Conservation (phyloP, 2,888 invertebrate genomes). For the Cyaniris semiargus region DNA sequence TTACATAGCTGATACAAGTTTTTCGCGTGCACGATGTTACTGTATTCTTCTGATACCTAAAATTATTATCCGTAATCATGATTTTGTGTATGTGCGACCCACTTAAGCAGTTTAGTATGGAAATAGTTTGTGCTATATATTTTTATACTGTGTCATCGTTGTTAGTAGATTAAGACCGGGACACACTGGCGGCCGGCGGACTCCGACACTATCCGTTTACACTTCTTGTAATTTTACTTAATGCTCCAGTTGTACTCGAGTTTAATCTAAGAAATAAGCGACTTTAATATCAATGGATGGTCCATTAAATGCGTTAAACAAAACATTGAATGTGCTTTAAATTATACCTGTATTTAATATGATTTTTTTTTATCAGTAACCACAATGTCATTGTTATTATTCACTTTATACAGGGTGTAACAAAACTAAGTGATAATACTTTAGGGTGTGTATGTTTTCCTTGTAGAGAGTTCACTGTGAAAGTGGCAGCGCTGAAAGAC, state of each 20-base stretch:
- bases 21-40: neutral
- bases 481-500: too few relatives aligned
- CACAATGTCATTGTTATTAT: too few relatives aligned
- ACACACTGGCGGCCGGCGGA: neutral
- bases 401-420: too few relatives aligned
- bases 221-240: neutral
- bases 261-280: neutral
- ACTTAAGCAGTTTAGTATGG: neutral
- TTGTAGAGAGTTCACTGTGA: too few relatives aligned
- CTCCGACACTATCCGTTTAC: neutral
- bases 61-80: neutral
- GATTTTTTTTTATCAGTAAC: too few relatives aligned
- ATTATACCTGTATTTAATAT: too few relatives aligned
- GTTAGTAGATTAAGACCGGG: slow-evolving; percentile 10
- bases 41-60: neutral
- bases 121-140: neutral
- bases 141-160: neutral
- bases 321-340: too few relatives aligned
- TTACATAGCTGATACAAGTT: neutral
- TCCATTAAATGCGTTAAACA: neutral
- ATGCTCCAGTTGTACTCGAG: neutral
- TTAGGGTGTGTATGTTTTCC: too few relatives aligned
- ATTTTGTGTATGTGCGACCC: neutral
- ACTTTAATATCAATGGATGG: neutral
- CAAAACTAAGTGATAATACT: too few relatives aligned